Conservation (phyloP, 1,140 invertebrate genomes). For the Conus betulinus region DNA sequence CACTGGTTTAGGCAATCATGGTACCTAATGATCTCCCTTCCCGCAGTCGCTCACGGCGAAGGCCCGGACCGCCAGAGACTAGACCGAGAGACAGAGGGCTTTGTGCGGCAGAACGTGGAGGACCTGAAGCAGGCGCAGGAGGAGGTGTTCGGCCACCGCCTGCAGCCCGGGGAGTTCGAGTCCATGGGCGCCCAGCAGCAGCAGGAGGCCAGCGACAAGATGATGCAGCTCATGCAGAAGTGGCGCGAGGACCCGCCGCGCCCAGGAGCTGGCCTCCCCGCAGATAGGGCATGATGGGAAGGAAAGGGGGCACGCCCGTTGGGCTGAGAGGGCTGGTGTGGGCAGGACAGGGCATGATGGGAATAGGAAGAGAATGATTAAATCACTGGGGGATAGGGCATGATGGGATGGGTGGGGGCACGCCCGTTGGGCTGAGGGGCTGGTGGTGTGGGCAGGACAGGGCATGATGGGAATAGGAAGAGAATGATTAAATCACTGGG, state of each 20-base stretch:
- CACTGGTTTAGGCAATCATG: background rate
- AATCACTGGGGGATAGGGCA: no score
- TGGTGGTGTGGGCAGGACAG: no score
- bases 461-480: no score
- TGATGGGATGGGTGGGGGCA: background rate
- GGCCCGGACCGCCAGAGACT: slow-evolving; percentile 51
- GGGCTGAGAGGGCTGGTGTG: background rate
- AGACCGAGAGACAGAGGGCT: slow-evolving; percentile 63
- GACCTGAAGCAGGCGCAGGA: slow-evolving; percentile 70
- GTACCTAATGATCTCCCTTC: slow-evolving; percentile 25
- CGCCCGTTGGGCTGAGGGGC: background rate
- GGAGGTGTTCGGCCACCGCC: slow-evolving; percentile 65
- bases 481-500: no score
- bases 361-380: no score
- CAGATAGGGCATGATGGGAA: background rate
- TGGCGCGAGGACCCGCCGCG: slow-evolving; percentile 67
- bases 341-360: background rate
- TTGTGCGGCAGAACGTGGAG: slow-evolving; percentile 60
- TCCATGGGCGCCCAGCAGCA: slow-evolving; percentile 54
- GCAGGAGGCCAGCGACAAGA: slow-evolving; percentile 65
- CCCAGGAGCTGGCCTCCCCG: slow-evolving; percentile 53
- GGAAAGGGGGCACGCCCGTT: background rate
- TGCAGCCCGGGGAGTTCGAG: slow-evolving; percentile 69
- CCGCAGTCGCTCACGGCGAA: slow-evolving; percentile 65
- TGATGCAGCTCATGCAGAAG: slow-evolving; percentile 68